Evolutionary conservation across 2,888 invertebrate species (phyloP).

Genomic region (Euzophera pinguis): DNA sequence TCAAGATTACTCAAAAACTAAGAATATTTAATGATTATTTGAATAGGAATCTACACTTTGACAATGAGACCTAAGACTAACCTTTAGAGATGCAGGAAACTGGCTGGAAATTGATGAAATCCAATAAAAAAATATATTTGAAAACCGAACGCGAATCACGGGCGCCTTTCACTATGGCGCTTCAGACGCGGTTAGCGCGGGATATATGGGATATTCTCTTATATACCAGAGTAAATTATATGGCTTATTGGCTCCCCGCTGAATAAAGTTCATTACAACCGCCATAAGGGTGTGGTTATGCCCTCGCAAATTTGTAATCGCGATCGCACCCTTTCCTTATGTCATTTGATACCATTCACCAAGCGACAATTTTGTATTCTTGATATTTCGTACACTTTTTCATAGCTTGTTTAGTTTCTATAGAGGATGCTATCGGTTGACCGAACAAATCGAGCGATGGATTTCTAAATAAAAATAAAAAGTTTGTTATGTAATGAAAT

Average conservation of each 20-base stretch:
- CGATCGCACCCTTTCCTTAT: constrained; percentile 59
- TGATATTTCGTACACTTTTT: neutral
- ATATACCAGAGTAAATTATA: constrained; percentile 66
- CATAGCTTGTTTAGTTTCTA: constrained; percentile 26
- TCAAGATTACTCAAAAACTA: too few species aligned
- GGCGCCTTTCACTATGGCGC: constrained; percentile 48
- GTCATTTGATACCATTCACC: constrained; percentile 31
- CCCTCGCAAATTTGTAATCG: constrained; percentile 59
- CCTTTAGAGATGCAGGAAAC: constrained; percentile 31
- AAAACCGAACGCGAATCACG: constrained; percentile 34
- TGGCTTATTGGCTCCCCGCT: constrained; percentile 65
- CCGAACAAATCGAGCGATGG: constrained; percentile 7
- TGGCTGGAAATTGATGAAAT: constrained; percentile 18
- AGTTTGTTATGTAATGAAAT: constrained; percentile 7
- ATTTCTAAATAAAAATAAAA: neutral
- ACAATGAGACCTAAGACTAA: constrained; percentile 17
- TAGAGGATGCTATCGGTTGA: neutral
- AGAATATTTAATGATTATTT: too few species aligned
- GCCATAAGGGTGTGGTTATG: constrained; percentile 62
- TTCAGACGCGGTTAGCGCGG: constrained; percentile 35
- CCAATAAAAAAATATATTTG: constrained; percentile 20
- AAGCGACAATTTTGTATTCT: constrained; percentile 19
- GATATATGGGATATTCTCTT: constrained; percentile 39
- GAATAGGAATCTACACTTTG: neutral
- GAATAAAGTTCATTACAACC: constrained; percentile 67